Evolutionary conservation across 2,888 invertebrate genomes (phyloP).

Genomic region (Cinara cedri): DNA sequence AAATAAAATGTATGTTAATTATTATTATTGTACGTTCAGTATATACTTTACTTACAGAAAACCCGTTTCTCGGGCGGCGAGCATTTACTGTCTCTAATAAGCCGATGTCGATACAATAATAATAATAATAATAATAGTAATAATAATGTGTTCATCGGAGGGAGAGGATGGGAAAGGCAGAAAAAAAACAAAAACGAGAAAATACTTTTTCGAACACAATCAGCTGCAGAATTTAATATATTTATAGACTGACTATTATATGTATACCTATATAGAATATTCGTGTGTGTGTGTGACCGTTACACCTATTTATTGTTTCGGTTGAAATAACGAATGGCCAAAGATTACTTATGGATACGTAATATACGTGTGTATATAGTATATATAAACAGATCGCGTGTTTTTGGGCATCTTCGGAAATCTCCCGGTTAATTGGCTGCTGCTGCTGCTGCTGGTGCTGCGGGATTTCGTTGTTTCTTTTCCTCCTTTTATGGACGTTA

Average conservation of each 20-base stretch:
- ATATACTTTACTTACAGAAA: neutral
- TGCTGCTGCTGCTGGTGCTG: neutral
- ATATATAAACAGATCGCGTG: constrained; percentile 17
- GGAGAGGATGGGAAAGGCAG: neutral
- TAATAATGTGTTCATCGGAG: too few relatives aligned
- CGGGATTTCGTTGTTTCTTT: constrained; percentile 47
- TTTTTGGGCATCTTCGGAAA: constrained; percentile 13
- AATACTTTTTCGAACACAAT: too few relatives aligned
- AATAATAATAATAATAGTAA: too few relatives aligned
- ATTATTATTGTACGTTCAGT: neutral
- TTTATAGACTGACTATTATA: too few relatives aligned
- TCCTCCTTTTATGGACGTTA: constrained; percentile 14
- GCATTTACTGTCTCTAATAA: neutral
- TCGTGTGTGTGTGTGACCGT: neutral
- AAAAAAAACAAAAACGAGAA: neutral
- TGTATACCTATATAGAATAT: neutral
- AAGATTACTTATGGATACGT: neutral
- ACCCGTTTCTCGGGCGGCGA: neutral
- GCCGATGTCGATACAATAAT: neutral
- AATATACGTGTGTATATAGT: neutral
- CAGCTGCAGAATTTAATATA: too few relatives aligned
- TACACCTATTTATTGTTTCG: neutral
- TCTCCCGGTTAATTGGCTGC: constrained; percentile 39
- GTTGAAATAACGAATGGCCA: neutral
- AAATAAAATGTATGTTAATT: neutral